Base-by-base conservation (phyloP, 2,113 vertebrate species). In the Tychaedon coryphoeus region DNA sequence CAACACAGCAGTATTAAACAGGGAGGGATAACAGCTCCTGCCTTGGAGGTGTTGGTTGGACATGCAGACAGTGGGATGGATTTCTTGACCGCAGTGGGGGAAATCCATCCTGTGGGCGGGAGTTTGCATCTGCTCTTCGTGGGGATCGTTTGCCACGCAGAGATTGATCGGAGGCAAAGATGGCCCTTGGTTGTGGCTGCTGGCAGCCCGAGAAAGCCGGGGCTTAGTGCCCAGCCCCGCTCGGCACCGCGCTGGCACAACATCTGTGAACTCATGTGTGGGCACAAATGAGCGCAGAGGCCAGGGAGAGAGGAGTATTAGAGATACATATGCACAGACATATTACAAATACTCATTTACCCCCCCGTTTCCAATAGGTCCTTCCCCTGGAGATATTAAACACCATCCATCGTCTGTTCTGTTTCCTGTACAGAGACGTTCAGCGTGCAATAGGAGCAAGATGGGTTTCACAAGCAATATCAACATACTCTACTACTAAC, bases 401-500 rank as follows among this genome's bases (percentile, higher is more conserved):
- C 1, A 1, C 57, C 53, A 26, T 19, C 78, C 15, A 23, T 71
- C 0, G 0, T 69, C 77, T 64, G 45, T 70, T 34, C 86, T 17
- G 14, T 57, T 85, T 51, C 29, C 66, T 0, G 0, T 71, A 19
- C 19, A 1, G 51, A 81, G 64, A 14, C 1, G 7, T 53, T 60
- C 80, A 38, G 45, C 0, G 4, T 75, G 87, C 74, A 75, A 10
- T 69, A 53, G 2, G 9, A 87, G 80, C 73, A 38, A 60, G 90
- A 36, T 19, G 85, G 61, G 51, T 67, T 80, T 74, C 80, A n/a
- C 48, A 24, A 86, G 92, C 88, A 95, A 75, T 91, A 93, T 40
- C 56, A 60, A 84, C 25, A 4, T 14, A 17, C 34, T 73, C 8
- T 70, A 53, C 89, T 74, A 48, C 38, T 67, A 71, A 57, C 10